phyloP scores from a whole-genome alignment of 2,888 invertebrate genomes.

The Caradrina clavipalpis region DNA sequence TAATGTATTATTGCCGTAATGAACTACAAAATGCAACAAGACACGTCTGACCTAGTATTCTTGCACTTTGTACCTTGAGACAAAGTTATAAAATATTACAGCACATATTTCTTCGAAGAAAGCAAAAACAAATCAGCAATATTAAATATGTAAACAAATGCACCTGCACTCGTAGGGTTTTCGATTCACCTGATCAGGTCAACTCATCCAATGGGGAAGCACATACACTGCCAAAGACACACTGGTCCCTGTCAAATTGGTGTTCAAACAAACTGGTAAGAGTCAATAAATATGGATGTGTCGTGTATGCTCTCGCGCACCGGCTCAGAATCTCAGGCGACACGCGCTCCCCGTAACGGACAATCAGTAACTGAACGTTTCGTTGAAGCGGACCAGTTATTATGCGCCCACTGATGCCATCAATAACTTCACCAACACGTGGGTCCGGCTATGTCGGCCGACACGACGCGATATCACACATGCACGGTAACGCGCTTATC shows the following conservation, averaged over 20 bases:
- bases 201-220: slow-evolving; percentile 76
- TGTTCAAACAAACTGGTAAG: slow-evolving; percentile 71
- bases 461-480: slow-evolving; percentile 77
- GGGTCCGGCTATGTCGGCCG: slow-evolving; percentile 78
- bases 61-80: slow-evolving; percentile 54
- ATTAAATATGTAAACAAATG: slow-evolving; percentile 82
- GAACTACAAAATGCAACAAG: slow-evolving; percentile 29
- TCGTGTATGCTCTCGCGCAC: slow-evolving; percentile 85
- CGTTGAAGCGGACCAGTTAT: slow-evolving; percentile 85
- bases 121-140: slow-evolving; percentile 67
- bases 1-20: slow-evolving; percentile 12
- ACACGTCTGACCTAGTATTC: slow-evolving; percentile 54
- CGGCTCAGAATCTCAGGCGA: slow-evolving; percentile 75
- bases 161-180: slow-evolving; percentile 84
- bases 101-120: slow-evolving; percentile 53
- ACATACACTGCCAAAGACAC: slow-evolving; percentile 81
- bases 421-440: slow-evolving; percentile 88
- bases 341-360: slow-evolving; percentile 84
- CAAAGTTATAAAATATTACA: slow-evolving; percentile 46
- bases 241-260: slow-evolving; percentile 73
- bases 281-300: slow-evolving; percentile 73
- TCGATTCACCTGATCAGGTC: slow-evolving; percentile 75
- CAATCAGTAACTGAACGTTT: slow-evolving; percentile 88
- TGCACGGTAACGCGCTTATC: slow-evolving; percentile 83
- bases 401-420: slow-evolving; percentile 88